These are phyloP conservation scores for Habroteleia sp. DNA, from an alignment of 2,888 invertebrate species.

Conservation along the genomic window DNA sequence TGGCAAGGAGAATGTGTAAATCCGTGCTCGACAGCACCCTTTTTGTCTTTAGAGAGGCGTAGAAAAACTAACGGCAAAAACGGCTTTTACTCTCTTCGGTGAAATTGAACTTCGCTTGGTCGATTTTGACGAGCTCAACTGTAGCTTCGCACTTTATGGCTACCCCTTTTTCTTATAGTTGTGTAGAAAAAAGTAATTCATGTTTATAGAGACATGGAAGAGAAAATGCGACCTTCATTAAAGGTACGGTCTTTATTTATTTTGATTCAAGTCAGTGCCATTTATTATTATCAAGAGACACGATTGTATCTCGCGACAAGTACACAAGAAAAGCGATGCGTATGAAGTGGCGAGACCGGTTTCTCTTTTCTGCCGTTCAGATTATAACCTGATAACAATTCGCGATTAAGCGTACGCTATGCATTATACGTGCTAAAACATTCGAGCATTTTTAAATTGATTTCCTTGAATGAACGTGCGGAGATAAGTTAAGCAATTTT, in stretches of 20 bases:
- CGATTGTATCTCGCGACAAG: slow-evolving; percentile 60
- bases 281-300: slow-evolving; percentile 54
- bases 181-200: slow-evolving; percentile 5
- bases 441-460: slow-evolving; percentile 24
- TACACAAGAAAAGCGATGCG: slow-evolving; percentile 56
- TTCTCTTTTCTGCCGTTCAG: slow-evolving; percentile 53
- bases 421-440: slow-evolving; percentile 27
- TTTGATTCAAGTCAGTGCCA: slow-evolving; percentile 34
- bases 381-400: slow-evolving; percentile 54
- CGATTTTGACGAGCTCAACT: too few relatives aligned
- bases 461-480: slow-evolving; percentile 36
- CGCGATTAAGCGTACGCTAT: slow-evolving; percentile 35
- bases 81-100: too few relatives aligned
- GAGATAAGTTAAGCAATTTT: slow-evolving; percentile 42
- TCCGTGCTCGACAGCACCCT: too few relatives aligned
- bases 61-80: too few relatives aligned
- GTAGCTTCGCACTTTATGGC: too few relatives aligned
- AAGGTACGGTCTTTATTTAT: slow-evolving; percentile 40
- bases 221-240: slow-evolving; percentile 49
- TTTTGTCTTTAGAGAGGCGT: too few relatives aligned
- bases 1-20: too few relatives aligned
- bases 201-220: slow-evolving; percentile 20
- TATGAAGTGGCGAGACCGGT: slow-evolving; percentile 55
- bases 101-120: too few relatives aligned
- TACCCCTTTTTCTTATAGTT: too few relatives aligned